Base-by-base conservation (phyloP, 2,888 invertebrate genomes). In the Stenolophus ochropezus region DNA sequence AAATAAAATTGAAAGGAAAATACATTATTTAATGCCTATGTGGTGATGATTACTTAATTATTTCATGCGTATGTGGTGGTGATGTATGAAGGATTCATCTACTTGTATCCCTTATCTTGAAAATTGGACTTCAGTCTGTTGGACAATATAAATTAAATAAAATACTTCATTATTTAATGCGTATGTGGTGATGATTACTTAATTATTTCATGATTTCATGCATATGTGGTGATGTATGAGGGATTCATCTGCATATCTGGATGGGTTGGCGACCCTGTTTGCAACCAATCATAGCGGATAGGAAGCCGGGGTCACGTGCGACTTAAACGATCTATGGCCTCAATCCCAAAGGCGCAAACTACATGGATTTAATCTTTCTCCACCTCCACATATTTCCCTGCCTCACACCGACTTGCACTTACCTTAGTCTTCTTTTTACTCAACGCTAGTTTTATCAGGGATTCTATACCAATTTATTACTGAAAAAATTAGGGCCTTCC, bases 301-400 rank as follows among this genome's bases (percentile, higher is more conserved):
- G 27, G 33, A 33, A 33, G 27, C 25, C 33, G 33, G 65, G 33
- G 65, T 69, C 65, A 69, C 65, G 65, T 69, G 14, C 65, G 33
- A 69, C 42, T 16, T 69, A 33, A 69, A 69, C 65, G 65, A 69
- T 69, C 27, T 69, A 33, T 69, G 65, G 65, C 20, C 33, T 18
- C 27, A 69, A 69, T 69, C 65, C 65, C 65, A 33, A 2, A 16
- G 33, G 65, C 27, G 16, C 33, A 69, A 69, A 69, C 65, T 69
- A 69, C 65, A 69, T 33, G 33, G 33, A 69, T 69, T 69, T 69
- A 69, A 69, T 69, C 33, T 69, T 69, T 33, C 33, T 69, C n/a
- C 33, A 25, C 25, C 25, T 23, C 61, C 61, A 23, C 61, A 69
- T 69, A 33, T 27, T 69, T 27, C 27, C 65, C 20, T 33, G 18